These are phyloP conservation scores for Musca domestica DNA, from an alignment of 1,140 invertebrate species.

Conservation along the genomic window DNA sequence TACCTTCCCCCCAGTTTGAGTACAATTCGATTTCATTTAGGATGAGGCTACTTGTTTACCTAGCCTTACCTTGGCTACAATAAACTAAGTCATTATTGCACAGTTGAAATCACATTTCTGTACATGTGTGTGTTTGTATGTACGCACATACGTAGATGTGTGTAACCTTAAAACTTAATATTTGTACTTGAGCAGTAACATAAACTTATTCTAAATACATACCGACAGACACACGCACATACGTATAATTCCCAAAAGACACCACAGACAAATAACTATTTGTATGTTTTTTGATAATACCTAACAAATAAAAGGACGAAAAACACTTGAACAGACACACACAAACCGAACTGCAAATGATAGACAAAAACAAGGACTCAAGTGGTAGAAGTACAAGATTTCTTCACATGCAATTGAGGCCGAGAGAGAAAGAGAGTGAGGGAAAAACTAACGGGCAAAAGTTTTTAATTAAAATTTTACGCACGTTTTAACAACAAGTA, in stretches of 20 bases:
- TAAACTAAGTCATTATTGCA: background rate
- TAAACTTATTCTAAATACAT: no score
- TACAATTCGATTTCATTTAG: no score
- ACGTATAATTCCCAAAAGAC: background rate
- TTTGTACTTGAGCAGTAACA: no score
- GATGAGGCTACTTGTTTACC: no score
- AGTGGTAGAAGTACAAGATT: background rate
- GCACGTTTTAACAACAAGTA: conserved; percentile 19
- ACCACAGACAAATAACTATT: conserved; percentile 11
- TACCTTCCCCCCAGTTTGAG: no score
- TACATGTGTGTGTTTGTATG: background rate
- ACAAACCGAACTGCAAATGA: background rate
- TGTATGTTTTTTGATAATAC: conserved; percentile 17
- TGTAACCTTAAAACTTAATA: no score
- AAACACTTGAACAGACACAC: background rate
- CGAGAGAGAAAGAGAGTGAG: background rate
- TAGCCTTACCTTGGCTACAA: background rate
- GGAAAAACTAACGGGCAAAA: conserved; percentile 1
- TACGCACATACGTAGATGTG: no score
- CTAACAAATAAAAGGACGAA: background rate
- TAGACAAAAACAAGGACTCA: background rate
- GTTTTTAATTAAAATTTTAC: conserved; percentile 20
- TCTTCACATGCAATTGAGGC: background rate
- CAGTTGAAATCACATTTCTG: background rate
- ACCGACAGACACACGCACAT: background rate